Evolutionary conservation across 2,797 vertebrate species (phyloP), one percentile per base, ranked within the genome.

Genomic region (Ambastaia sidthimunki): DNA sequence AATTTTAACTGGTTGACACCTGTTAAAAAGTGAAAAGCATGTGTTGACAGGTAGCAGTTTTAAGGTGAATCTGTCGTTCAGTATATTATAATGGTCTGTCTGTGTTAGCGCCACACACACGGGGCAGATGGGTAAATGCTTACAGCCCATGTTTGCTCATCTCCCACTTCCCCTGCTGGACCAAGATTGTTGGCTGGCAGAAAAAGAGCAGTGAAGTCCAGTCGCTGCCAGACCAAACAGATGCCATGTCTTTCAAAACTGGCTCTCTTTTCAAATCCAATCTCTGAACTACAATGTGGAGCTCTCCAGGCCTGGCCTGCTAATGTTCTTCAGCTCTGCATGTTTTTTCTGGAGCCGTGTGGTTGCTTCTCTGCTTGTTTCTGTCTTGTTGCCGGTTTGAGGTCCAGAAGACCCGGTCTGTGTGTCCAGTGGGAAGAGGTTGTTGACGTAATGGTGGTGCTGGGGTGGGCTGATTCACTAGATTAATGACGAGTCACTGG

Each of bases 231-330:
- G 90, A 82, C 88, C 86, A 90, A 92, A 91, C 92, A 94, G 93
- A 94, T 94, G 93, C 90, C 91, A 87, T 76, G 85, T 84, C 86
- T 89, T 91, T 86, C 81, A 87, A 88, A 90, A 92, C 90, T 91
- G 87, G 89, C 90, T 41, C 44, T 66, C 86, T 84, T 89, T 89
- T 91, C 87, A 90, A 89, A 90, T 86, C 86, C 80, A 63, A 23
- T 70, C 80, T 86, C 81, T 88, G 77, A 63, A 34, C 73, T 54
- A 34, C 75, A 48, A 47, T 60, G 65, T 10, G 34, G 6, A 25
- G 48, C 69, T 79, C 59, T 54, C 59, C 60, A 72, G 23, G 48
- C 57, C 59, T 63, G 88, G 80, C 87, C 78, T 34, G 76, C 80
- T 82, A 88, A 85, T 87, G 88, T 88, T 87, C 88, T 87, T 83